A percentile compares a stretch with the other conserved stretches of the same genome.
These are phyloP conservation scores for Umimayanthus chanpuru DNA, from an alignment of 92 coral and sea anemone genomes.

Conservation along the genomic window DNA sequence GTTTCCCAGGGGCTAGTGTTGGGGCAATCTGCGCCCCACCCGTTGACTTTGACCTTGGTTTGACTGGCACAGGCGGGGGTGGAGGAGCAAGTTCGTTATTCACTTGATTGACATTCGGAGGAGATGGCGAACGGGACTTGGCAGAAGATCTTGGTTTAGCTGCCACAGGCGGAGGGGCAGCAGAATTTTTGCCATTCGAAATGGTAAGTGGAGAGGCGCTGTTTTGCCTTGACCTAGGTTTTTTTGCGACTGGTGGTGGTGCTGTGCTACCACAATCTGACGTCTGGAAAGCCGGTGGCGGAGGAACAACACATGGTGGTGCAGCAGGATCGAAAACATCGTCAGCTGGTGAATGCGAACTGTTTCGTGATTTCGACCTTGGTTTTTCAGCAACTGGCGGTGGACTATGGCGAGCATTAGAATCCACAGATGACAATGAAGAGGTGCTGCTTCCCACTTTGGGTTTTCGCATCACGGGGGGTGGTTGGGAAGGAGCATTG, in stretches of 20 bases:
- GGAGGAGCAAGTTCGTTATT: constrained; percentile 32
- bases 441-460: constrained; percentile 45
- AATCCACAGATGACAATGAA: constrained; percentile 16
- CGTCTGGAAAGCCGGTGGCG: constrained; percentile 34
- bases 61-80: constrained; percentile 38
- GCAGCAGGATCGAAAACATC: constrained; percentile 31
- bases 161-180: constrained; percentile 36
- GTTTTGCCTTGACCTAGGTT: constrained; percentile 25
- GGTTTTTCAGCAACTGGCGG: constrained; percentile 73
- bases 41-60: constrained; percentile 58
- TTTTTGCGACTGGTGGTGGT: constrained; percentile 43
- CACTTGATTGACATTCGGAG: background rate
- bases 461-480: constrained; percentile 69
- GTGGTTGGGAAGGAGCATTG: constrained; percentile 60
- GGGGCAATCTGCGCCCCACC: constrained; percentile 72
- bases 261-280: background rate
- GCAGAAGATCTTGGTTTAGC: constrained; percentile 22
- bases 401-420: constrained; percentile 50
- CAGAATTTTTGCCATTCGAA: background rate
- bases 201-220: constrained; percentile 6
- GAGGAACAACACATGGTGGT: constrained; percentile 5
- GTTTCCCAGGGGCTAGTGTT: constrained; percentile 42
- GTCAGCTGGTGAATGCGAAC: constrained; percentile 49
- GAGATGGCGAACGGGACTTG: constrained; percentile 21
- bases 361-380: constrained; percentile 44